Conservation (phyloP, 2,888 invertebrate species). For the Clusia tigrina region DNA sequence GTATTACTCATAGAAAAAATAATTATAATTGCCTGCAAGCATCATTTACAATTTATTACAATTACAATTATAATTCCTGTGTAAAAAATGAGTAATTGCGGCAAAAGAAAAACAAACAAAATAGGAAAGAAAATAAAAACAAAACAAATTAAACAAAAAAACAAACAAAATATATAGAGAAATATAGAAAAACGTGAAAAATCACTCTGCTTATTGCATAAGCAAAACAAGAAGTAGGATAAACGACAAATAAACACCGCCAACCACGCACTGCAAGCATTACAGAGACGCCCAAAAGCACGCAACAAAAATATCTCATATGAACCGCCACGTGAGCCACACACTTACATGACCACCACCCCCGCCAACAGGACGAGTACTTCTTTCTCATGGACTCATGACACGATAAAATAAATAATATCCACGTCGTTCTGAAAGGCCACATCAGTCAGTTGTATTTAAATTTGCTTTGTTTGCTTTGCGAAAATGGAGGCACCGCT, state of each 20-base stretch:
- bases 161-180: constrained; percentile 2
- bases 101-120: constrained; percentile 43
- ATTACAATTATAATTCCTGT: constrained; percentile 25
- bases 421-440: too few relatives aligned
- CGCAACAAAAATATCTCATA: constrained; percentile 41
- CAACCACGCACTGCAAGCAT: neutral
- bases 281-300: constrained; percentile 44
- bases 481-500: constrained; percentile 8
- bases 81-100: constrained; percentile 53
- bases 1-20: constrained; percentile 36
- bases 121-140: neutral
- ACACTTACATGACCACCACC: too few relatives aligned
- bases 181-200: constrained; percentile 26
- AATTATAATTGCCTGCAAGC: constrained; percentile 49
- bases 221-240: too few relatives aligned
- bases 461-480: constrained; percentile 37
- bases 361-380: too few relatives aligned
- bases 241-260: neutral
- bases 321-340: too few relatives aligned
- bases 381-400: too few relatives aligned
- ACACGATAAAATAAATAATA: too few relatives aligned
- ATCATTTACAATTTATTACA: constrained; percentile 8
- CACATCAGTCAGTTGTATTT: too few relatives aligned
- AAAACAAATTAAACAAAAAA: constrained; percentile 1
- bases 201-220: too few relatives aligned